Conservation (phyloP, 2,888 invertebrate species). For the Ophion ventricosus region DNA sequence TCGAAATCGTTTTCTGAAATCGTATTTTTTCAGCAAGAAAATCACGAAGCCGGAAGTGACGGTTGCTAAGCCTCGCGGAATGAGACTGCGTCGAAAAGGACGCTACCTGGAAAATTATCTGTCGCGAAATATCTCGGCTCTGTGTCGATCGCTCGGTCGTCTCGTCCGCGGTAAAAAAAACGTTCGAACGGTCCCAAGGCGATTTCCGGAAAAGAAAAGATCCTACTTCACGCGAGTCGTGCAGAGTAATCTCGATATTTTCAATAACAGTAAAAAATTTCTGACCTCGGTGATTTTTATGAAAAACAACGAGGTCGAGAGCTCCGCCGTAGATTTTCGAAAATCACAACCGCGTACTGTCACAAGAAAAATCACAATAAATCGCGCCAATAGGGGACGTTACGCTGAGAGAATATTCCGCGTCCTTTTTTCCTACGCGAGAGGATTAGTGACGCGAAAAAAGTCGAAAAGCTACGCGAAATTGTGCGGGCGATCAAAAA, state of each 20-base stretch:
- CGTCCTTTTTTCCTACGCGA: conserved; percentile 29
- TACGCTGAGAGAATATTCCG: conserved; percentile 49
- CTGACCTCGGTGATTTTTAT: conserved; percentile 33
- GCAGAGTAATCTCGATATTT: conserved; percentile 58
- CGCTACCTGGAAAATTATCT: conserved; percentile 60
- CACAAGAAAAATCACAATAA: not conserved
- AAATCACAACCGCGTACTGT: not conserved
- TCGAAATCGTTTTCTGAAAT: conserved; percentile 31
- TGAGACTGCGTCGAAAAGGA: conserved; percentile 45
- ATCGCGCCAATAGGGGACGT: conserved; percentile 26
- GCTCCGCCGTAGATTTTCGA: not conserved
- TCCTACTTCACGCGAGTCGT: conserved; percentile 65
- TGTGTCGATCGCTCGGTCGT: conserved; percentile 38
- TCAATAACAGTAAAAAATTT: conserved; percentile 48
- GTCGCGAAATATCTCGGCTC: conserved; percentile 53
- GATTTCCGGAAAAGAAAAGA: conserved; percentile 29
- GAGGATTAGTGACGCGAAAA: conserved; percentile 4
- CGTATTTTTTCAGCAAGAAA: conserved; percentile 31
- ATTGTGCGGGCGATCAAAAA: conserved; percentile 44
- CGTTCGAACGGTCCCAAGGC: not conserved
- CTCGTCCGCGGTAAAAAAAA: conserved; percentile 32
- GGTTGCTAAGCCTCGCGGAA: conserved; percentile 1
- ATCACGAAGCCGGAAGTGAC: not conserved
- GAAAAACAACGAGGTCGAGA: not conserved
- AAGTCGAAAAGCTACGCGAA: conserved; percentile 21